Conservation (phyloP, 2,113 vertebrate species). For the Periophthalmodon schlosseri region DNA sequence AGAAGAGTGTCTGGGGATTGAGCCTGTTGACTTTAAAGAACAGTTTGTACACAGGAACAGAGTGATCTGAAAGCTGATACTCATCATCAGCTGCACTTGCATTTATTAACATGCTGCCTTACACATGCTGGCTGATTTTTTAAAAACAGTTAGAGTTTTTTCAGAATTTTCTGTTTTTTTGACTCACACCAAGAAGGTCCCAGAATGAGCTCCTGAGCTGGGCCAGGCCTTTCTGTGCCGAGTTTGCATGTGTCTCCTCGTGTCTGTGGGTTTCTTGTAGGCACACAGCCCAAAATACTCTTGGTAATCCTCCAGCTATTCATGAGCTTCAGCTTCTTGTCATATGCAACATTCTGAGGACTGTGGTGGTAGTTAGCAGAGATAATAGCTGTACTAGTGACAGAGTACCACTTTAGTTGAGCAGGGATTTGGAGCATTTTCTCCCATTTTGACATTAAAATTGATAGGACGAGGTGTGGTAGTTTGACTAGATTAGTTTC, state of each 20-base stretch:
- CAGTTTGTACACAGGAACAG: background rate
- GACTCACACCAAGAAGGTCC: too few relatives aligned
- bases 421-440: background rate
- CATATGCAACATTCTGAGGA: too few relatives aligned
- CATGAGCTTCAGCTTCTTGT: too few relatives aligned
- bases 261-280: too few relatives aligned
- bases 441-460: background rate
- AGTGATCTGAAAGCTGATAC: slow-evolving; percentile 20
- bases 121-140: background rate
- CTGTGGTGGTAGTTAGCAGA: too few relatives aligned
- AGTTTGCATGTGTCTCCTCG: too few relatives aligned
- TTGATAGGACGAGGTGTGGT: background rate
- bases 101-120: slow-evolving; percentile 42
- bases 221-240: too few relatives aligned
- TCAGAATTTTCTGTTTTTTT: too few relatives aligned
- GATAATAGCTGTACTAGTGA: background rate
- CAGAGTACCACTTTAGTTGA: background rate
- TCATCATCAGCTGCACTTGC: slow-evolving; percentile 45
- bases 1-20: slow-evolving; percentile 18
- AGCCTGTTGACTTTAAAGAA: slow-evolving; percentile 49
- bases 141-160: too few relatives aligned
- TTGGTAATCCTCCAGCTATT: too few relatives aligned
- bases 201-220: too few relatives aligned
- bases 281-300: too few relatives aligned
- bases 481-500: slow-evolving; percentile 32